Evolutionary conservation across 2,113 vertebrate genomes (phyloP).

Genomic region (Synodontis membranacea): DNA sequence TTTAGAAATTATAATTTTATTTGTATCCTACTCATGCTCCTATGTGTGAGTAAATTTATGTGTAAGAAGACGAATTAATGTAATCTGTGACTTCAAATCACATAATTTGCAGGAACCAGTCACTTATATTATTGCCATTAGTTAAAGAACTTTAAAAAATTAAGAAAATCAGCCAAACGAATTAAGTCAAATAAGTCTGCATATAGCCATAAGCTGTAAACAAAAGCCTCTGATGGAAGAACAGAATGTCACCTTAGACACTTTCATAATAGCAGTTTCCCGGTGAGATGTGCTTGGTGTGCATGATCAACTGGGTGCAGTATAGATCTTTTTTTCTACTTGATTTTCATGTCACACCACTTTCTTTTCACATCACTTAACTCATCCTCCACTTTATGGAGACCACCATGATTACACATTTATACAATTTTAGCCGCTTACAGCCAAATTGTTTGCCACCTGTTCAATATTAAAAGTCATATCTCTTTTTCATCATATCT

Average conservation of each 20-base stretch:
- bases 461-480: no score
- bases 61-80: not conserved
- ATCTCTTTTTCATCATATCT: no score
- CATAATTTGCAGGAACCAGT: not conserved
- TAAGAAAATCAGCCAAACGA: not conserved
- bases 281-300: not conserved
- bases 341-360: not conserved
- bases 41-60: not conserved
- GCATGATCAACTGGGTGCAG: not conserved
- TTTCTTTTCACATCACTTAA: not conserved
- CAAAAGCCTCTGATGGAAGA: no score
- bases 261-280: not conserved
- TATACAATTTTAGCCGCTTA: no score
- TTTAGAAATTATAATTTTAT: no score
- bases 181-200: no score
- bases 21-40: no score
- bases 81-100: not conserved
- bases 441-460: no score
- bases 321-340: not conserved
- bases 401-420: not conserved
- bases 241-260: no score
- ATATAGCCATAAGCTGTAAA: no score
- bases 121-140: not conserved
- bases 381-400: not conserved
- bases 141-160: not conserved